phyloP scores from a whole-genome alignment of 2,888 invertebrate genomes.

The Eupithecia inturbata region DNA sequence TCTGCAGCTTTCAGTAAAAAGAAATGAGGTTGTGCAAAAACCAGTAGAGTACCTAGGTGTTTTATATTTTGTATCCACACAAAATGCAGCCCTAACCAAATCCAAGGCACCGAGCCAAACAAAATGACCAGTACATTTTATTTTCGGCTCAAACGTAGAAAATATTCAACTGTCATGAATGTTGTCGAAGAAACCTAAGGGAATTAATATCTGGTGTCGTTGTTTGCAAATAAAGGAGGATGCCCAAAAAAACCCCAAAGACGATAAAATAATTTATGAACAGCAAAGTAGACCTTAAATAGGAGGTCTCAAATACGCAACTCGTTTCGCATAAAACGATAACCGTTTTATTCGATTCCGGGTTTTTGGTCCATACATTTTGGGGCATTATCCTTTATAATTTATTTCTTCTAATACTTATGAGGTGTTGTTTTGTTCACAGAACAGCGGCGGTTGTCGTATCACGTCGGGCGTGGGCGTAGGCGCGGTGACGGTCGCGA shows the following conservation, averaged over 20 bases:
- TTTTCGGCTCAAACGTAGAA: not conserved
- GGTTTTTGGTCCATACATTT: no score
- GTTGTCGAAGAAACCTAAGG: not conserved
- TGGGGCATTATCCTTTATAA: no score
- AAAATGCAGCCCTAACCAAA: not conserved
- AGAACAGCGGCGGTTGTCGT: slow-evolving; percentile 80
- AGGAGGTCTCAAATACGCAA: no score
- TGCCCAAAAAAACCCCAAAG: no score
- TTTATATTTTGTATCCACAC: not conserved
- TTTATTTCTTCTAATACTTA: not conserved
- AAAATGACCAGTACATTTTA: not conserved
- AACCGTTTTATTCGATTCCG: no score
- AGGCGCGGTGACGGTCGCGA: slow-evolving; percentile 81
- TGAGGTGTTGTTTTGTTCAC: slow-evolving; percentile 47
- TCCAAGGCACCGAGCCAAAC: not conserved
- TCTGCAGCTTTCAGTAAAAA: slow-evolving; percentile 13
- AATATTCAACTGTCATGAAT: not conserved
- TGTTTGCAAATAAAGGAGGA: not conserved
- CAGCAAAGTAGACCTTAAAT: no score
- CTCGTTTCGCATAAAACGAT: no score
- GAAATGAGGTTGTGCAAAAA: not conserved
- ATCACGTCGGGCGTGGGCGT: slow-evolving; percentile 71
- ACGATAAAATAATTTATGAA: no score
- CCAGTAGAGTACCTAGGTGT: not conserved
- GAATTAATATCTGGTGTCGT: not conserved